phyloP scores from a whole-genome alignment of 2,888 invertebrate genomes.

The Parnassius glacialis region DNA sequence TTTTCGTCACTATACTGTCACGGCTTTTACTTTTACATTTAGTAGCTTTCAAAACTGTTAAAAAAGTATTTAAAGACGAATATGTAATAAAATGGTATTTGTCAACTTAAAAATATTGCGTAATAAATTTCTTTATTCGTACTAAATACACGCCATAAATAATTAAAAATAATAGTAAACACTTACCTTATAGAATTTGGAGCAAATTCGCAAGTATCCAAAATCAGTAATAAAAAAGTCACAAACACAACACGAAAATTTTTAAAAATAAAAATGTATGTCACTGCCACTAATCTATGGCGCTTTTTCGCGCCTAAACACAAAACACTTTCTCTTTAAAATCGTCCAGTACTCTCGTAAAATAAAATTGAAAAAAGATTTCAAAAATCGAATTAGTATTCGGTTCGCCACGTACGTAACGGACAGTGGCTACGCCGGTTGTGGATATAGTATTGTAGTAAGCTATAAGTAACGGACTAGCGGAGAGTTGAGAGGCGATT shows the following conservation, averaged over 20 bases:
- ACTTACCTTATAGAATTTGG: slow-evolving; percentile 37
- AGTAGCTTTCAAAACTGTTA: slow-evolving; percentile 34
- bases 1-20: slow-evolving; percentile 56
- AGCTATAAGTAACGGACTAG: background rate
- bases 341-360: slow-evolving; percentile 30
- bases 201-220: slow-evolving; percentile 43
- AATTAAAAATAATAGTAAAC: slow-evolving; percentile 11
- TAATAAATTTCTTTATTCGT: too few relatives aligned
- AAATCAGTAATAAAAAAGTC: slow-evolving; percentile 42
- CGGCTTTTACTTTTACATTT: slow-evolving; percentile 71
- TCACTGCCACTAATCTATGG: slow-evolving; percentile 55
- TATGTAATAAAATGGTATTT: too few relatives aligned
- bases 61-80: too few relatives aligned
- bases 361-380: slow-evolving; percentile 16
- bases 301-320: slow-evolving; percentile 51
- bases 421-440: slow-evolving; percentile 72
- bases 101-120: too few relatives aligned
- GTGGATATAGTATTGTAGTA: slow-evolving; percentile 39
- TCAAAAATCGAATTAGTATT: slow-evolving; percentile 29
- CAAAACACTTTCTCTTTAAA: slow-evolving; percentile 41
- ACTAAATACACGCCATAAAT: background rate
- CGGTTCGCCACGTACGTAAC: slow-evolving; percentile 65
- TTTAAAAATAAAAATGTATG: slow-evolving; percentile 34
- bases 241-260: slow-evolving; percentile 50
- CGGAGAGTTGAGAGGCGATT: slow-evolving; percentile 40